Percentiles rank a stretch among this genome's conserved stretches.
phyloP scores from a whole-genome alignment of 2,797 vertebrate species.

The Miopithecus talapoin region DNA sequence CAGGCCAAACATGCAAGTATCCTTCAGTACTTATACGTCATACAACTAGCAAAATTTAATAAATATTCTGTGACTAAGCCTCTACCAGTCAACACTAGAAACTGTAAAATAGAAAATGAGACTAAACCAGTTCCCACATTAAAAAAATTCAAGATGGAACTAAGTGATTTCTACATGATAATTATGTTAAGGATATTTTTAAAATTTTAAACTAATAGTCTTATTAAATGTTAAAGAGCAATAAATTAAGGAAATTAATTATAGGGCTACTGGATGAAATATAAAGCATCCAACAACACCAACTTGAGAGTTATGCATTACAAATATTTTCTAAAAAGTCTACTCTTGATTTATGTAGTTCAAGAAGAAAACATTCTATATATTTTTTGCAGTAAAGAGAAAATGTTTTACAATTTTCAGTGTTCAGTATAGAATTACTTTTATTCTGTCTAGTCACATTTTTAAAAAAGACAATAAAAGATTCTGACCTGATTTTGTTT shows the following conservation, averaged over 20 bases:
- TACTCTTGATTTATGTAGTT: background rate
- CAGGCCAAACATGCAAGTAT: too few species aligned
- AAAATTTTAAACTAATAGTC: background rate
- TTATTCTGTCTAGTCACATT: background rate
- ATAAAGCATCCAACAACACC: background rate
- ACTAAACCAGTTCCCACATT: background rate
- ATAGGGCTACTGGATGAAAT: background rate
- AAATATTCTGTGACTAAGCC: background rate
- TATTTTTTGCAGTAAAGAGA: background rate
- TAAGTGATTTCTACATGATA: background rate
- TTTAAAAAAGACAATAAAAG: background rate
- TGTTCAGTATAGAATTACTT: background rate
- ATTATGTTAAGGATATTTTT: background rate
- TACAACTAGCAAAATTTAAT: background rate
- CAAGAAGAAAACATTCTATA: background rate
- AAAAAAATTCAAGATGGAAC: background rate
- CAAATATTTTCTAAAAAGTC: background rate
- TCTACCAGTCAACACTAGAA: background rate
- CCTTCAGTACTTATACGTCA: background rate
- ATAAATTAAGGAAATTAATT: background rate
- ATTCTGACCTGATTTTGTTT: constrained; percentile 69
- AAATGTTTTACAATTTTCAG: background rate
- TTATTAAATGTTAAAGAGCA: background rate
- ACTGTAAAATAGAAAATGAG: background rate
- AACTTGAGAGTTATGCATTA: background rate